Base-by-base conservation (phyloP, 2,797 vertebrate species). In the Capromys pilorides region DNA sequence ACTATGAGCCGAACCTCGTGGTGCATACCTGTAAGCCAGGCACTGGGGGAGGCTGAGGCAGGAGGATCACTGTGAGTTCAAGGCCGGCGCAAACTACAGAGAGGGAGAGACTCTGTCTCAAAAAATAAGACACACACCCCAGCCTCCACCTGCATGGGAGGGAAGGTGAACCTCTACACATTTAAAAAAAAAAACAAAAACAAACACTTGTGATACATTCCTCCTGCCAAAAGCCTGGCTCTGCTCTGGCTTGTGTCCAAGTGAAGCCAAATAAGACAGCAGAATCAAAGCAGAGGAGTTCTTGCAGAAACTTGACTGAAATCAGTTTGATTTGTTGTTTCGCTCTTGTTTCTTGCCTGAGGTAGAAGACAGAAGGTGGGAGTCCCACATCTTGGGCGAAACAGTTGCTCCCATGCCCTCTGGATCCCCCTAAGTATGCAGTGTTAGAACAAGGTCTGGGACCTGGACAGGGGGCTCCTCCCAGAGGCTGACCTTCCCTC, bases 221-320 rank as follows among this genome's bases (percentile, higher is more conserved):
- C 87, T 92, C 83, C 59, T 96, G 81, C 78, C 86, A 90, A 88
- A 97, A 96, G 85, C 49, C 75, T 87, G 5, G 94, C 84, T 92
- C 54, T 95, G 11, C 62, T 79, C 94, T 96, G 96, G 93, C 90
- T 90, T 94, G 88, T 93, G 39, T 92, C 89, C 87, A 96, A 82
- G 79, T 22, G 54, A 93, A 94, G 73, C 77, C 75, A 96, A 96
- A 88, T 88, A 90, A 92, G 84, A 90, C 73, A 89, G 86, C 69
- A 80, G 82, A 96, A 89, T 95, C 95, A 96, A 95, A 91, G 81
- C 85, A 93, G 79, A 96, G 78, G 87, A 51, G 49, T 88, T 95
- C 93, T 90, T 96, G 93, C 92, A 84, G 94, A 94, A 95, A 95
- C 93, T 84, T 95, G 94, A 94, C 80, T 84, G 57, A 93, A 88